phyloP scores from a whole-genome alignment of 1,140 invertebrate genomes.

The Brevipalpus yothersi region DNA sequence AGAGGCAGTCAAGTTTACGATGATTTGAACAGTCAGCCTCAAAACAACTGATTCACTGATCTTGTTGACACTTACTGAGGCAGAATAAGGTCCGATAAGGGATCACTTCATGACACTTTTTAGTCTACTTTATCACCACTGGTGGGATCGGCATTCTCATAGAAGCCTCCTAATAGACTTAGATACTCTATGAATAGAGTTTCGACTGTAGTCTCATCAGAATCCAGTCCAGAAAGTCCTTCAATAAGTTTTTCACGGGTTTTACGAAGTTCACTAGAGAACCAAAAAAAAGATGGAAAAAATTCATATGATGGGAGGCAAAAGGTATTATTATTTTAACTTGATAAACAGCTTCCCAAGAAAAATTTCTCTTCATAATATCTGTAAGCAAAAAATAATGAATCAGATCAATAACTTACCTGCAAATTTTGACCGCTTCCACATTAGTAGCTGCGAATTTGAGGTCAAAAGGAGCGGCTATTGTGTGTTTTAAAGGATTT shows the following conservation, averaged over 20 bases:
- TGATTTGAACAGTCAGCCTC: not conserved
- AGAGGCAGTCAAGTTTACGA: no score
- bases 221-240: conserved; percentile 31
- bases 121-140: conserved; percentile 25
- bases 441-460: conserved; percentile 27
- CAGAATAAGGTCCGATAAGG: conserved; percentile 37
- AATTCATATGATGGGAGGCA: not conserved
- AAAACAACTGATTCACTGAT: not conserved
- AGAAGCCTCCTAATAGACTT: conserved; percentile 31
- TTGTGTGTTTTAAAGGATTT: conserved; percentile 38
- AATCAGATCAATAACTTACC: conserved; percentile 17
- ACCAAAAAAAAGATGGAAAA: conserved; percentile 14
- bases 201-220: conserved; percentile 28
- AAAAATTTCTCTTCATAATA: not conserved
- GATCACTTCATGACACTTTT: conserved; percentile 30
- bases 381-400: not conserved
- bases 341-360: not conserved
- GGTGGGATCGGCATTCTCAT: conserved; percentile 21
- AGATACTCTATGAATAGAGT: conserved; percentile 32
- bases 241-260: conserved; percentile 30
- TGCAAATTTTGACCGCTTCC: conserved; percentile 27
- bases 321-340: not conserved
- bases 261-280: conserved; percentile 32
- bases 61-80: conserved; percentile 22
- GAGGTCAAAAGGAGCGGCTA: conserved; percentile 33